Percentiles rank a stretch among this genome's conserved stretches.
These are phyloP conservation scores for Periophthalmus modestus DNA, from an alignment of 2,113 vertebrate species.

Conservation along the genomic window DNA sequence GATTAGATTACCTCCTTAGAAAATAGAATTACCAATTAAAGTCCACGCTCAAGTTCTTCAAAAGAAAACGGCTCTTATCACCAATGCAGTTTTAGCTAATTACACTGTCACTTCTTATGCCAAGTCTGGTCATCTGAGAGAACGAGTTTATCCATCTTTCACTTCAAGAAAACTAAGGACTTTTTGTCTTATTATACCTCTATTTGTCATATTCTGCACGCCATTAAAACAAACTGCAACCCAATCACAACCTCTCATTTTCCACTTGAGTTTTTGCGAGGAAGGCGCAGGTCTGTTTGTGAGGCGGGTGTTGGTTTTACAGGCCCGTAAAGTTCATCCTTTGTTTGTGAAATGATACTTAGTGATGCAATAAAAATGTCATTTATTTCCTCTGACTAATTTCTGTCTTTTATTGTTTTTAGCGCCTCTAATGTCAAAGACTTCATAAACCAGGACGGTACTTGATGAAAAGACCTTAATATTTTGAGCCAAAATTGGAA, in stretches of 20 bases:
- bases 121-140: conserved; percentile 48
- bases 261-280: background rate
- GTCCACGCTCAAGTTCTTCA: conserved; percentile 71
- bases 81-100: conserved; percentile 46
- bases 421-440: background rate
- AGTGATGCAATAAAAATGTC: conserved; percentile 27
- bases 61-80: conserved; percentile 71
- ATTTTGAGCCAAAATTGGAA: background rate
- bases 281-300: background rate
- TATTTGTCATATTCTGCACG: background rate
- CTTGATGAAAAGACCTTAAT: background rate
- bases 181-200: background rate
- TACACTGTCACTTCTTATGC: conserved; percentile 33
- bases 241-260: conserved; percentile 18
- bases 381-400: conserved; percentile 3
- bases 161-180: background rate
- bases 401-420: background rate
- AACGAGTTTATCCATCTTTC: conserved; percentile 35
- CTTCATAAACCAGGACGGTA: background rate
- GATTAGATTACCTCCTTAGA: conserved; percentile 69
- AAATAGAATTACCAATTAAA: conserved; percentile 69
- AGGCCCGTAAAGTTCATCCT: conserved; percentile 26
- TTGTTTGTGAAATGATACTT: conserved; percentile 27
- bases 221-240: conserved; percentile 52
- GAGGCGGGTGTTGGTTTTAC: conserved; percentile 15